Evolutionary conservation across 2,797 vertebrate genomes (phyloP).

Genomic region (Novumbra hubbsi): DNA sequence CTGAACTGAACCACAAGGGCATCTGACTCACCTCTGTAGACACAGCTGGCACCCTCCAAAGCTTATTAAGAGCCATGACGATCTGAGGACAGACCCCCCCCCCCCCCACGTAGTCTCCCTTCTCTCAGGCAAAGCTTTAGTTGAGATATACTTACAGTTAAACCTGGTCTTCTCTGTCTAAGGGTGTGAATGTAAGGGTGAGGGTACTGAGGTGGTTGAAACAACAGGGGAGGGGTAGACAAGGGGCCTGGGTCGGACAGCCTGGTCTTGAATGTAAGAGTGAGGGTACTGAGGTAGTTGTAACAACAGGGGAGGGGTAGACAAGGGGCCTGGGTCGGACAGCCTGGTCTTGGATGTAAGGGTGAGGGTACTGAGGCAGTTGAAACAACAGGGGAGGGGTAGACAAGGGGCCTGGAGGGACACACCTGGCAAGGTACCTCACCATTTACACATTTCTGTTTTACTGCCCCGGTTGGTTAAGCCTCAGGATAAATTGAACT

Average conservation of each 20-base stretch:
- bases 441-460: not conserved
- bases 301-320: too few relatives aligned
- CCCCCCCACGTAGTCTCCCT: not conserved
- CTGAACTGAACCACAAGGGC: constrained; percentile 49
- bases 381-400: not conserved
- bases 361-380: not conserved
- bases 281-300: too few relatives aligned
- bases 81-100: constrained; percentile 29
- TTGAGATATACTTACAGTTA: not conserved
- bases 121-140: not conserved
- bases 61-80: constrained; percentile 27
- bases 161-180: not conserved
- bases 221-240: too few relatives aligned
- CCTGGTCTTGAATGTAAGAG: not conserved
- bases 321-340: too few relatives aligned
- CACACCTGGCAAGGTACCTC: not conserved
- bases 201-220: too few relatives aligned
- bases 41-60: constrained; percentile 62
- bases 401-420: not conserved
- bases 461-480: not conserved
- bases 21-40: constrained; percentile 65
- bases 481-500: not conserved
- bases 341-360: not conserved
- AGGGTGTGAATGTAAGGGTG: too few relatives aligned
- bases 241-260: not conserved